Evolutionary conservation across 2,113 vertebrate genomes (phyloP), one percentile per base, ranked within the genome.

Genomic region (Gracilinanus agilis): DNA sequence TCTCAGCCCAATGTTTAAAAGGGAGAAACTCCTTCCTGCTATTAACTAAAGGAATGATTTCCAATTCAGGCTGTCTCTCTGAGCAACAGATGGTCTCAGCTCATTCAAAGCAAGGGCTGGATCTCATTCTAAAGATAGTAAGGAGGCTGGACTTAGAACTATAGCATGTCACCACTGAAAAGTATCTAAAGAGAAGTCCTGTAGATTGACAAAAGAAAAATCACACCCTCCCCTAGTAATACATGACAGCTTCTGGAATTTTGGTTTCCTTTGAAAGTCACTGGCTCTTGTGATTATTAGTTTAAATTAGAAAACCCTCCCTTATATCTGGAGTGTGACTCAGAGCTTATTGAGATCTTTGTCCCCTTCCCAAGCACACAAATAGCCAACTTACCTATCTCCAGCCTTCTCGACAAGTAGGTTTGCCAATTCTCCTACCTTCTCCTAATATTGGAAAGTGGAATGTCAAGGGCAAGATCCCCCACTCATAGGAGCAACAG

Each of bases 1-100:
- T 56, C 27, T 83, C 83, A 90, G 29, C 0, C 2, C 56, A 90
- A 23, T 44, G 55, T 44, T n/a, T 83, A 89, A 0, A 27, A 29
- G 12, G 91, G 93, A 40, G 75, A 94, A 95, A 25, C 49, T 91
- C 94, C 88, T 95, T 96, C 90, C 53, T 92, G 44, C 92, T 92
- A 54, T 90, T 94, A 61, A n/a, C 90, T 93, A 89, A 89, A 40
- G 83, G 53, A 90, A 90, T 53, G 67, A 24, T 5, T 0, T 58
- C 90, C 91, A 61, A 93, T 61, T 40, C 29, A 23, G 61, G 91
- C 92, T 88, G 44, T 91, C 53, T 11, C 92, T 61, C 53, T 83
- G 11, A 11, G 44, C 13, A 55, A 93, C 44, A 96, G 93, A 94
- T 34, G 27, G 55, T 7, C 34, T 27, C 53, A 1, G 53, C 89